Conservation (phyloP, 2,797 vertebrate genomes). For the Garrulus glandarius region DNA sequence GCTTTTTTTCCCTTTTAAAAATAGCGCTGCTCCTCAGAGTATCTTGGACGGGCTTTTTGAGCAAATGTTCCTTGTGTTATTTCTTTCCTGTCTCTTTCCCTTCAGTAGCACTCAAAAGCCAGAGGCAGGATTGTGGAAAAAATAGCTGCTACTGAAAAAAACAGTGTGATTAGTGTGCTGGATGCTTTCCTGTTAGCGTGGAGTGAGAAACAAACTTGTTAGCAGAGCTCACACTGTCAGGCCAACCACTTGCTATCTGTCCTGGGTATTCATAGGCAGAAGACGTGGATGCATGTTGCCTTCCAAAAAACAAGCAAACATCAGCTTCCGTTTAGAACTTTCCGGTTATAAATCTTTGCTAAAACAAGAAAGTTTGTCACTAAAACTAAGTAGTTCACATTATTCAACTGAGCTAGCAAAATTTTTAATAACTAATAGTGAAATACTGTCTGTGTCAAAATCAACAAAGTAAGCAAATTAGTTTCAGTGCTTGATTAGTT, state of each 20-base stretch:
- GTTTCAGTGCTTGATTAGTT: not conserved
- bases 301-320: not conserved
- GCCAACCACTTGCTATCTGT: not conserved
- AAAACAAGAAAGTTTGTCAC: not conserved
- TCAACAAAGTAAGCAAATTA: not conserved
- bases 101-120: not conserved
- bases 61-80: not conserved
- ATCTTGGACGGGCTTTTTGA: not conserved
- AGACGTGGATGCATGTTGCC: not conserved
- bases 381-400: not conserved
- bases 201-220: not conserved
- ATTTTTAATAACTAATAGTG: not conserved
- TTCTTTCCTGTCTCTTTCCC: not conserved
- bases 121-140: not conserved
- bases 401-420: not conserved
- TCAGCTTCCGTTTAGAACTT: not conserved
- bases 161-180: not conserved
- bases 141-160: not conserved
- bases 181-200: not conserved
- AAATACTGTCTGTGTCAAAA: constrained; percentile 2
- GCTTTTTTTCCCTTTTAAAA: not conserved
- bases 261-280: not conserved
- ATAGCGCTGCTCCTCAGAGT: not conserved
- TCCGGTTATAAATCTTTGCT: not conserved
- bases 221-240: not conserved